Evolutionary conservation across 1,140 invertebrate species (phyloP).

Genomic region (Drosophila paulistorum): DNA sequence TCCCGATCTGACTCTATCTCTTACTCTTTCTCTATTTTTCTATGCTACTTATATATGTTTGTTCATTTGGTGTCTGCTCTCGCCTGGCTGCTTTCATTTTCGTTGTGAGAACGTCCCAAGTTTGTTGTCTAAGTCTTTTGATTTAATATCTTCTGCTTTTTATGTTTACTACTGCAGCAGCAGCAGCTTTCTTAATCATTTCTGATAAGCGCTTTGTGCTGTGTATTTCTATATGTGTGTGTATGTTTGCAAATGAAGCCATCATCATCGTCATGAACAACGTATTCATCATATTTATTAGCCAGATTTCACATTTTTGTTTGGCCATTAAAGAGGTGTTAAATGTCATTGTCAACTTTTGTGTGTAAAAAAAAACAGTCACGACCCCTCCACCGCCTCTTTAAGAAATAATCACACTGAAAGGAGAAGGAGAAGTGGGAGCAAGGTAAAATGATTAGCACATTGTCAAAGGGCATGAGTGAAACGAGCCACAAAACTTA

Average conservation of each 20-base stretch:
- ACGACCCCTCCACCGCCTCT: conserved; percentile 32
- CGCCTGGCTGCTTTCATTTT: conserved; percentile 66
- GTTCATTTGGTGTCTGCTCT: conserved; percentile 25
- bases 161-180: not conserved
- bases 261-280: conserved; percentile 30
- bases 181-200: conserved; percentile 58
- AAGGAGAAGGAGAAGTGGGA: conserved; percentile 1
- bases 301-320: conserved; percentile 62
- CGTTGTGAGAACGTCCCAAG: conserved; percentile 69
- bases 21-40: not conserved
- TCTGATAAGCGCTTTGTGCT: conserved; percentile 35
- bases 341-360: conserved; percentile 63
- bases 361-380: conserved; percentile 33
- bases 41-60: conserved; percentile 27
- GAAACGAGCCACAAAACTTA: conserved; percentile 38
- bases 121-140: conserved; percentile 70
- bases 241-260: conserved; percentile 50
- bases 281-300: conserved; percentile 40
- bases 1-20: conserved; percentile 30
- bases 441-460: conserved; percentile 23
- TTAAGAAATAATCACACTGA: conserved; percentile 6
- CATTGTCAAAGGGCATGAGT: conserved; percentile 47
- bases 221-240: conserved; percentile 7
- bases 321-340: conserved; percentile 55
- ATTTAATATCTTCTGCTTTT: conserved; percentile 41